Conservation (phyloP, 2,797 vertebrate genomes). For the Myotis vivesi region DNA sequence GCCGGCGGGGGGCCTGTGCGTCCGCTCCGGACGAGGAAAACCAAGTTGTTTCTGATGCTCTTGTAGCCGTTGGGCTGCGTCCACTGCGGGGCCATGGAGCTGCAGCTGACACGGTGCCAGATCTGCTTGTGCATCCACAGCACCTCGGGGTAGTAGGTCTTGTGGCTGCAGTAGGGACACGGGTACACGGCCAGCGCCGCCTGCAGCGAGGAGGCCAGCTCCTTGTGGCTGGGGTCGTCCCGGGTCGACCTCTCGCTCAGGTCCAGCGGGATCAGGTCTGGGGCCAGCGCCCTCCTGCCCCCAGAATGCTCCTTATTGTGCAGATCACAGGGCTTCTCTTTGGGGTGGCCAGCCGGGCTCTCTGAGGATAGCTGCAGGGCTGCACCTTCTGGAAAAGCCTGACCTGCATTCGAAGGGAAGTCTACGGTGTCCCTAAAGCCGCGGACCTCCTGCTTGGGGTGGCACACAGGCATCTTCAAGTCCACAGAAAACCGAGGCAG, state of each 20-base stretch:
- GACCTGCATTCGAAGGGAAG: slow-evolving; percentile 63
- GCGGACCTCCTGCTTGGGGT: slow-evolving; percentile 75
- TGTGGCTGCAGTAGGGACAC: slow-evolving; percentile 94
- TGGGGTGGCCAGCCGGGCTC: slow-evolving; percentile 61
- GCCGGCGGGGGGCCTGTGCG: slow-evolving; percentile 95
- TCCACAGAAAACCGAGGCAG: slow-evolving; percentile 65
- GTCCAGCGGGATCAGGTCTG: slow-evolving; percentile 82
- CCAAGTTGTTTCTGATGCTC: slow-evolving; percentile 85
- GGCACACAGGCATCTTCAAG: slow-evolving; percentile 77
- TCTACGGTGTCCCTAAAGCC: slow-evolving; percentile 61
- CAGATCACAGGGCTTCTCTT: slow-evolving; percentile 72
- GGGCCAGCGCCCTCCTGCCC: slow-evolving; percentile 64
- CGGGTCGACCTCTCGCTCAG: slow-evolving; percentile 84
- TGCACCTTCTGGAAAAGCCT: slow-evolving; percentile 55
- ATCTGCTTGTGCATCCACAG: slow-evolving; percentile 98
- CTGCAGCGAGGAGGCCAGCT: slow-evolving; percentile 80
- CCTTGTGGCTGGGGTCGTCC: slow-evolving; percentile 77
- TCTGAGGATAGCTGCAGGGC: slow-evolving; percentile 67
- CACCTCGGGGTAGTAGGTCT: slow-evolving; percentile 94
- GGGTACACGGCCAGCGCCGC: slow-evolving; percentile 89
- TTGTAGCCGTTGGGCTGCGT: slow-evolving; percentile 88
- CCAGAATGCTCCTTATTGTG: slow-evolving; percentile 67
- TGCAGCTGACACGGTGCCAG: slow-evolving; percentile 93
- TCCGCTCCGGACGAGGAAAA: slow-evolving; percentile 87
- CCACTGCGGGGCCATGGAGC: slow-evolving; percentile 91